Percentiles rank a stretch among this genome's conserved stretches.
Evolutionary conservation across 2,797 vertebrate species (phyloP).

Genomic region (Cossypha dichroa): DNA sequence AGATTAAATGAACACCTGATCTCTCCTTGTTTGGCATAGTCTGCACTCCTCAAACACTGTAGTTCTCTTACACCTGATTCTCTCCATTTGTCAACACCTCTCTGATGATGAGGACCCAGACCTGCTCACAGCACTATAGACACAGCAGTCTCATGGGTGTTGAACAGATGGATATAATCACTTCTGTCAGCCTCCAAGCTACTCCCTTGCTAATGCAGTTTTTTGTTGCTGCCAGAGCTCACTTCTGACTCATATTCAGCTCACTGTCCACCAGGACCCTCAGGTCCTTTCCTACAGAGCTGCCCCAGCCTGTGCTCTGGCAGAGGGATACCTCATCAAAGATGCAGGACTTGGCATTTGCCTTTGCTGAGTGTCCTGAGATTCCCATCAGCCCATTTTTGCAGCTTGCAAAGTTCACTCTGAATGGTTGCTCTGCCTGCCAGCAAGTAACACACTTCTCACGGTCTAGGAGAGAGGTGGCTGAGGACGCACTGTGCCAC

Average conservation of each 20-base stretch:
- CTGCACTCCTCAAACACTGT: background rate
- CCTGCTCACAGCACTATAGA: background rate
- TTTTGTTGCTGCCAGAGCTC: background rate
- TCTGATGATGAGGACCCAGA: background rate
- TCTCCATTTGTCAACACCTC: background rate
- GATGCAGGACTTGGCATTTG: background rate
- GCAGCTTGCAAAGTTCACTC: background rate
- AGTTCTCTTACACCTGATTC: background rate
- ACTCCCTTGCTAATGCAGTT: background rate
- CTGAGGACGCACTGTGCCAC: background rate
- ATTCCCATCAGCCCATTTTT: background rate
- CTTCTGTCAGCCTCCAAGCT: background rate
- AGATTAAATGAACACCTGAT: background rate
- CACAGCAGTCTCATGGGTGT: background rate
- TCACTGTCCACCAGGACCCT: background rate
- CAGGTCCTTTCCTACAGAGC: background rate
- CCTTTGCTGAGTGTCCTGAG: background rate
- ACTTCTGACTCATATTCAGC: background rate
- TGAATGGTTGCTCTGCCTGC: background rate
- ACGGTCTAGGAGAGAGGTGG: rapidly evolving
- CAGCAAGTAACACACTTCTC: background rate
- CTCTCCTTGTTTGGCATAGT: background rate
- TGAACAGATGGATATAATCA: background rate
- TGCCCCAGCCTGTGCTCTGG: background rate
- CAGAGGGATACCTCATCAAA: background rate